Evolutionary conservation across 2,797 vertebrate species (phyloP).

Genomic region (Pygocentrus nattereri): DNA sequence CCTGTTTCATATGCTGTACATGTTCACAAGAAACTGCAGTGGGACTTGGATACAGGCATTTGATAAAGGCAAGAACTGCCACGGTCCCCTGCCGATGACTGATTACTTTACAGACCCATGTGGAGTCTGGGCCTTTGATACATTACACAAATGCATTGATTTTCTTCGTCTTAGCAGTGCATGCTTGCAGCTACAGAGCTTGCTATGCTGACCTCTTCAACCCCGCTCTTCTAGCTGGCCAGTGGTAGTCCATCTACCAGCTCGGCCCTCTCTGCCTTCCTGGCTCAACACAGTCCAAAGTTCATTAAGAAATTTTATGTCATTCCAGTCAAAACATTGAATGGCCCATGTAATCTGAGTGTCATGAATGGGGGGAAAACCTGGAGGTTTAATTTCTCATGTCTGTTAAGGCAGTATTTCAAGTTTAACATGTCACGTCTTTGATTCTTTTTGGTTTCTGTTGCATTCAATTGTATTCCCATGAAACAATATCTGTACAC

Average conservation of each 20-base stretch:
- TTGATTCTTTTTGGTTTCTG: neutral
- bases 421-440: neutral
- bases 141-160: constrained; percentile 65
- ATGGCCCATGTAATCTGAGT: constrained; percentile 39
- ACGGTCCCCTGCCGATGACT: constrained; percentile 50
- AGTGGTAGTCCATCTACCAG: constrained; percentile 28
- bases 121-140: constrained; percentile 57
- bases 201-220: constrained; percentile 36
- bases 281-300: constrained; percentile 40
- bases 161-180: constrained; percentile 49
- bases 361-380: constrained; percentile 22
- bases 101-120: constrained; percentile 60
- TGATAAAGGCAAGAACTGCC: constrained; percentile 32
- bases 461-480: constrained; percentile 8
- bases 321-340: constrained; percentile 56
- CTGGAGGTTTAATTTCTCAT: constrained; percentile 33
- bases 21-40: constrained; percentile 21
- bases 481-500: too few species aligned
- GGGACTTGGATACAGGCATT: constrained; percentile 3
- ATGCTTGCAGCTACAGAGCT: constrained; percentile 22
- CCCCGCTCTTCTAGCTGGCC: constrained; percentile 7
- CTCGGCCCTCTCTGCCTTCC: constrained; percentile 14
- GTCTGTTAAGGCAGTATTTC: neutral
- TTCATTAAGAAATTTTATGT: constrained; percentile 65
- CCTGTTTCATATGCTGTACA: constrained; percentile 36